A percentile compares a stretch with the other conserved stretches of the same genome.
Evolutionary conservation across 2,888 invertebrate genomes (phyloP).

Genomic region (Cheilosia impressa): DNA sequence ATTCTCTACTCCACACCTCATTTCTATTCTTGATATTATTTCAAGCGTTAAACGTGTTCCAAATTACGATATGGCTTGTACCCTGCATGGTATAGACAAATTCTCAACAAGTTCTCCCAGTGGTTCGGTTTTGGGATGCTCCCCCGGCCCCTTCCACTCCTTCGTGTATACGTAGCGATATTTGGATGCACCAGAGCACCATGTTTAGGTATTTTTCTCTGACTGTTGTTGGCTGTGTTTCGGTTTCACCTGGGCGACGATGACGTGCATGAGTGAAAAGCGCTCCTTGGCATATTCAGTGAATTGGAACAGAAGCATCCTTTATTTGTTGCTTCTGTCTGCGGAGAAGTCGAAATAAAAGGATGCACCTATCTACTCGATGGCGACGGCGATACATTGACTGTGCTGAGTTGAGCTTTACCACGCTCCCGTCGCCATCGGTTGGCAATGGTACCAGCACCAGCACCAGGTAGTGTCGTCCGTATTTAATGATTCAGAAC

Average conservation of each 20-base stretch:
- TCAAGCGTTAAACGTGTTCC: constrained; percentile 76
- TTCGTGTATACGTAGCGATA: constrained; percentile 25
- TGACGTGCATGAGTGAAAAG: constrained; percentile 68
- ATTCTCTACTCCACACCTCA: constrained; percentile 49
- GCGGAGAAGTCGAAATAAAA: constrained; percentile 22
- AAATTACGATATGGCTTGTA: constrained; percentile 68
- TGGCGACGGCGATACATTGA: constrained; percentile 52
- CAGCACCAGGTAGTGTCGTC: background rate
- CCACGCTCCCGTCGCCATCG: constrained; percentile 1
- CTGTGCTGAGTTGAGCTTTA: constrained; percentile 51
- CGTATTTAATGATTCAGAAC: constrained; percentile 60
- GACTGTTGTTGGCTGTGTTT: constrained; percentile 22
- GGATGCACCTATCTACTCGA: constrained; percentile 39
- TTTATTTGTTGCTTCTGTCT: constrained; percentile 66
- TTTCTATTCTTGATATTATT: constrained; percentile 73
- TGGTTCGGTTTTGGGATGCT: constrained; percentile 10
- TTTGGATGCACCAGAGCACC: constrained; percentile 41
- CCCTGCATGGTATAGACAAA: constrained; percentile 16
- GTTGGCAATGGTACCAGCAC: background rate
- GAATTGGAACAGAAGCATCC: constrained; percentile 54
- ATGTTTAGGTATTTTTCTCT: constrained; percentile 4
- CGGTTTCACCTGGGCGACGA: constrained; percentile 66
- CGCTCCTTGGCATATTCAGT: constrained; percentile 49
- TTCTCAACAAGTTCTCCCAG: constrained; percentile 60
- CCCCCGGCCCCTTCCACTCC: too few relatives aligned